Conservation (phyloP, 2,797 vertebrate species). For the Graptemys geographica region DNA sequence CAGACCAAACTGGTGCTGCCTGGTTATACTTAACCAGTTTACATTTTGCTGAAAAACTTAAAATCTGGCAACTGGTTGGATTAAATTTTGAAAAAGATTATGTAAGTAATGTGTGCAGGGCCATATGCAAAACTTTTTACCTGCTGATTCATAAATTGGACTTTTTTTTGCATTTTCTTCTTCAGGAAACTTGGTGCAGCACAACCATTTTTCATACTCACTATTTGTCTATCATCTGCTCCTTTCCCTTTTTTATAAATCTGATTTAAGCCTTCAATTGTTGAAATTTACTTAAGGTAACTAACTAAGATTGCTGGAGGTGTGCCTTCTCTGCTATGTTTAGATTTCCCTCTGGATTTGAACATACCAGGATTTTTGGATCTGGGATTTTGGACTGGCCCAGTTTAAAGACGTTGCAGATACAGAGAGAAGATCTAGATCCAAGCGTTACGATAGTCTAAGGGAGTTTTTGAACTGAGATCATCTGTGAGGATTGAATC, state of each 20-base stretch:
- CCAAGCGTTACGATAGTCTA: not conserved
- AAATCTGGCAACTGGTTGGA: conserved; percentile 15
- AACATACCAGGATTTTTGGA: not conserved
- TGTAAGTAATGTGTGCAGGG: conserved; percentile 3
- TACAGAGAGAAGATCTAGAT: not conserved
- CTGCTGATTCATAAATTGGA: not conserved
- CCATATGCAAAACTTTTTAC: conserved; percentile 7
- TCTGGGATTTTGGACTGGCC: not conserved
- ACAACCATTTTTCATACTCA: not conserved
- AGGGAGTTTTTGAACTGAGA: not conserved
- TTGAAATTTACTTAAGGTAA: not conserved
- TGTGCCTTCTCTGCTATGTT: not conserved
- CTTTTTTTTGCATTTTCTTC: not conserved
- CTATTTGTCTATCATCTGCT: not conserved
- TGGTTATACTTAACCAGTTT: conserved; percentile 43
- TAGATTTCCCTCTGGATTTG: not conserved
- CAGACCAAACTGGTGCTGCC: not conserved
- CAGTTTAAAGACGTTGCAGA: not conserved
- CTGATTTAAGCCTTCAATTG: not conserved
- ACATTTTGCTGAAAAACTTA: conserved; percentile 21
- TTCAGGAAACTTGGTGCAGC: conserved; percentile 34
- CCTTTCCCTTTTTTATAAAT: not conserved
- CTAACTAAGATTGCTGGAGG: not conserved
- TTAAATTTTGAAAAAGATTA: conserved; percentile 43
- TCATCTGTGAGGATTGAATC: not conserved